Base-by-base conservation (phyloP, 2,113 vertebrate genomes). In the Fregata magnificens region DNA sequence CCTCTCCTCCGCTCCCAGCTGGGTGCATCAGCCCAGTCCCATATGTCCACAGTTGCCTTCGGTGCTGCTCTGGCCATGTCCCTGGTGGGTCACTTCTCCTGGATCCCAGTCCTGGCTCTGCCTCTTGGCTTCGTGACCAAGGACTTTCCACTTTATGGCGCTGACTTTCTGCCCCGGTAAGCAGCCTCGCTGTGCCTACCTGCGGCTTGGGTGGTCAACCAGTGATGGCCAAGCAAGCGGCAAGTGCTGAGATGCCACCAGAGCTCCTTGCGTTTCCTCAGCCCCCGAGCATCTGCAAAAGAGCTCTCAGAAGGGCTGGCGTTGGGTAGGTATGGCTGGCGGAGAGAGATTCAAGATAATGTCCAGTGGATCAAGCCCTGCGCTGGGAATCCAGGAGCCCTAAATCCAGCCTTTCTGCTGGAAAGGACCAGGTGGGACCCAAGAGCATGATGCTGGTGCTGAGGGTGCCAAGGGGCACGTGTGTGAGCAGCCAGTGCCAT, bases 401-500 rank as follows among this genome's bases (percentile, higher is more conserved):
- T 70, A 34, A 70, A 61, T 53, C 52, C n/a, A n/a, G 24, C 16
- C 38, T 34, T 80, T 73, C 19, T n/a, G 12, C 42, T n/a, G 83
- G 42, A 58, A 38, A 69, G 28, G 34, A 45, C 22, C 55, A 70
- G 45, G 45, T 47, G 62, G 71, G 36, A 42, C 22, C 10, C 16
- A 0, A 28, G 42, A 24, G 20, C 2, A 0, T 0, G 19, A 4
- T 44, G 9, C 22, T 0, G 6, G 42, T 7, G 16, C 5, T 14
- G 19, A 26, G 38, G 69, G 47, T 42, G 25, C 22, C 13, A 5
- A 6, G 49, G 49, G 14, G 14, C 13, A 16, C 2, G 2, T 7
- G 53, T 5, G 7, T 5, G 19, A 49, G 77, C 6, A 26, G 29
- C 22, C 8, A 5, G 38, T 32, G 78, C 66, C 16, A 2, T 3